These are phyloP conservation scores for Clarias pachynema DNA, from an alignment of 2,797 vertebrate species.

Conservation along the genomic window DNA sequence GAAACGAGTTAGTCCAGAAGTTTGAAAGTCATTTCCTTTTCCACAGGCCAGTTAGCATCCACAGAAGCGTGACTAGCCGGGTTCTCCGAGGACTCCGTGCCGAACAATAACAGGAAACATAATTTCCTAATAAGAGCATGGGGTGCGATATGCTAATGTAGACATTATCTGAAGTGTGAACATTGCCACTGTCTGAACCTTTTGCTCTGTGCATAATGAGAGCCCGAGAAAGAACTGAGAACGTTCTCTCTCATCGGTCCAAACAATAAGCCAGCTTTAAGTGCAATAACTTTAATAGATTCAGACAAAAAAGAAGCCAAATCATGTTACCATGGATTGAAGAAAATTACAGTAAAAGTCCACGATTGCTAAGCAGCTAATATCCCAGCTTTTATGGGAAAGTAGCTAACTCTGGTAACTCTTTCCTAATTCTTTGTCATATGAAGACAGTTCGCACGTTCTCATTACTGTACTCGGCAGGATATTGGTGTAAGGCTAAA, in stretches of 20 bases:
- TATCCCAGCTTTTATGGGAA: neutral
- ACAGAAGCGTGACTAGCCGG: neutral
- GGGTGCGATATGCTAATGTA: slow-evolving; percentile 7
- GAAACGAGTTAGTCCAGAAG: neutral
- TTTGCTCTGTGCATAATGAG: neutral
- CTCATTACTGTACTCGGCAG: neutral
- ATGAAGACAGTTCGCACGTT: neutral
- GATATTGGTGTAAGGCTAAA: neutral
- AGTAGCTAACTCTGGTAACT: neutral
- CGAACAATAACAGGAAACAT: slow-evolving; percentile 23
- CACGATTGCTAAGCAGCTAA: neutral
- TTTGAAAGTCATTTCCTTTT: neutral
- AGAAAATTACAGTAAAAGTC: neutral
- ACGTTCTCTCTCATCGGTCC: neutral
- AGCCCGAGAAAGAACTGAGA: neutral
- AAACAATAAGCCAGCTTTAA: neutral
- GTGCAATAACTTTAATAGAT: neutral
- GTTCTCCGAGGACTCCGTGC: neutral
- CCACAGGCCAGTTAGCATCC: slow-evolving; percentile 14
- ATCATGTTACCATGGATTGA: neutral
- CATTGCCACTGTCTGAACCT: neutral
- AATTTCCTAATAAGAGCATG: slow-evolving; percentile 14
- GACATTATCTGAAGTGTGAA: slow-evolving; percentile 12
- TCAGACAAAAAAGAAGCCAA: neutral
- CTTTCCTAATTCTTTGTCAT: neutral